phyloP scores from a whole-genome alignment of 2,888 invertebrate species.

The Noctua fimbriata region DNA sequence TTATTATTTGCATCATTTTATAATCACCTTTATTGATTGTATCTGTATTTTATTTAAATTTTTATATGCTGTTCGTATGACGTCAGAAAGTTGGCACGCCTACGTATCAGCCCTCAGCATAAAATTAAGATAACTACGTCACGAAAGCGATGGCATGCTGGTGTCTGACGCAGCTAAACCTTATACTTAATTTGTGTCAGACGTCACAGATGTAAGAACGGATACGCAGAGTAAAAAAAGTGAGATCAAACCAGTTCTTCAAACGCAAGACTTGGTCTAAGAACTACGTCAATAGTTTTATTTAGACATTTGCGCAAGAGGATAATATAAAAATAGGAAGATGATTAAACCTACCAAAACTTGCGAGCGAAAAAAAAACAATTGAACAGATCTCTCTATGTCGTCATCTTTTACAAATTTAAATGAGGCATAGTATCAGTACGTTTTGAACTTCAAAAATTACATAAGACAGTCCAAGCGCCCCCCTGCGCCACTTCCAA shows the following conservation, averaged over 20 bases:
- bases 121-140: slow-evolving; percentile 33
- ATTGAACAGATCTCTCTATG: background rate
- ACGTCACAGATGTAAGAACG: slow-evolving; percentile 40
- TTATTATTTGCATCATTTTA: slow-evolving; percentile 18
- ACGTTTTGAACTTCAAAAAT: background rate
- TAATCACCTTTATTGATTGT: slow-evolving; percentile 12
- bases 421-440: background rate
- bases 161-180: slow-evolving; percentile 34
- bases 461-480: background rate
- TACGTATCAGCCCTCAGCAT: slow-evolving; percentile 22
- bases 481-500: background rate
- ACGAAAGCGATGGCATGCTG: slow-evolving; percentile 6
- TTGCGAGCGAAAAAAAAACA: background rate
- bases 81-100: slow-evolving; percentile 34
- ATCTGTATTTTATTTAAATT: background rate
- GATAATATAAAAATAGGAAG: background rate
- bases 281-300: slow-evolving; percentile 31
- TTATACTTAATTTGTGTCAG: background rate
- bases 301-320: slow-evolving; percentile 20
- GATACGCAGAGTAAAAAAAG: slow-evolving; percentile 28
- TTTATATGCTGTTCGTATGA: slow-evolving; percentile 23
- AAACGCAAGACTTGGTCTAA: slow-evolving; percentile 12
- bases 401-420: background rate
- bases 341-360: background rate
- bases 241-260: slow-evolving; percentile 38